A percentile compares a stretch with the other conserved stretches of the same genome.
Conservation (phyloP, 2,888 invertebrate genomes). For the Polia nebulosa region DNA sequence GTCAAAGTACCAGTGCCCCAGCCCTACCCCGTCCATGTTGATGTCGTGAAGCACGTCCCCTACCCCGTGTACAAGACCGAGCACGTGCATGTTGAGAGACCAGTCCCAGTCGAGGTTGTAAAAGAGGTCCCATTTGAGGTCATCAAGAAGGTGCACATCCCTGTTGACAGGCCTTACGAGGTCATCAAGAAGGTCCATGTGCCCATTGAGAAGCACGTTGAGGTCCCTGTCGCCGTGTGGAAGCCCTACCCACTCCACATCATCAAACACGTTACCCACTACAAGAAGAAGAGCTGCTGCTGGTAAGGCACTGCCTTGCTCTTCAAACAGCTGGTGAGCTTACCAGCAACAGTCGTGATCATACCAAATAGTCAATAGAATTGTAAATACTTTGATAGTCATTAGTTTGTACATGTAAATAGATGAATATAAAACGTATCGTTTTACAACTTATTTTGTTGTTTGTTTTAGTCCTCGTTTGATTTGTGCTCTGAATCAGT, state of each 20-base stretch:
- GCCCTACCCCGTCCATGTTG: conserved; percentile 87
- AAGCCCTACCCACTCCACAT: conserved; percentile 88
- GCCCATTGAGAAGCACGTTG: conserved; percentile 85
- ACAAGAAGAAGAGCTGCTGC: conserved; percentile 88
- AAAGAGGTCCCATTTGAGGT: conserved; percentile 85
- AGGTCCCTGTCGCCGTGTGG: conserved; percentile 87
- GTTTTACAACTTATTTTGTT: conserved; percentile 61
- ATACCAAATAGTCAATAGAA: conserved; percentile 88
- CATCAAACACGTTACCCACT: conserved; percentile 89
- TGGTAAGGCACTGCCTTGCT: conserved; percentile 76
- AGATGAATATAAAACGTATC: conserved; percentile 69
- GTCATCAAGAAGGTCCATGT: conserved; percentile 87
- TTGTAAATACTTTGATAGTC: conserved; percentile 88
- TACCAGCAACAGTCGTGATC: conserved; percentile 77
- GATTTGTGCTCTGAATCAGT: not conserved
- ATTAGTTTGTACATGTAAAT: conserved; percentile 82
- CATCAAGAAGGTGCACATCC: conserved; percentile 84
- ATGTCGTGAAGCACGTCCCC: conserved; percentile 86
- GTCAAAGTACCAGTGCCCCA: conserved; percentile 86
- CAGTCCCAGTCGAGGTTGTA: conserved; percentile 84
- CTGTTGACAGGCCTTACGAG: conserved; percentile 86
- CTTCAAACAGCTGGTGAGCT: conserved; percentile 57
- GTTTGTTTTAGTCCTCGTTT: conserved; percentile 26
- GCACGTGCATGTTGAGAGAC: conserved; percentile 85
- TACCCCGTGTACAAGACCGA: conserved; percentile 87